Percentiles rank a stretch among this genome's conserved stretches.
Conservation (phyloP, 1,140 invertebrate genomes). For the Atopsyche davidsoni region DNA sequence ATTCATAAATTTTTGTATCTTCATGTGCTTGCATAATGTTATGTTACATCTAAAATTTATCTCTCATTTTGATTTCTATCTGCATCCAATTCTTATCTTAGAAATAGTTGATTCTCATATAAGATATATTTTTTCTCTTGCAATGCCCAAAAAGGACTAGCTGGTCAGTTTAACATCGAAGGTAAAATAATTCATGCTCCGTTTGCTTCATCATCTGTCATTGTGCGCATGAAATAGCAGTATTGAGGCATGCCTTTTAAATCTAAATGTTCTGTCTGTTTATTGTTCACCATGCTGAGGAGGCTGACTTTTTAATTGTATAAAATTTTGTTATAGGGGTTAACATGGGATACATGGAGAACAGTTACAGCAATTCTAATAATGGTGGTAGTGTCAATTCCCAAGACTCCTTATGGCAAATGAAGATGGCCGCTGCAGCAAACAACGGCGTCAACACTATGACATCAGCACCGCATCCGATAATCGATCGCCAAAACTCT, state of each 20-base stretch:
- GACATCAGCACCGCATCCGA: slow-evolving; percentile 48
- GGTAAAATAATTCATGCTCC: slow-evolving; percentile 34
- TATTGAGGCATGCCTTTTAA: background rate
- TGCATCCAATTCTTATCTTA: too few species aligned
- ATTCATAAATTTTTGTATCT: too few species aligned
- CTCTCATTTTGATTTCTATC: too few species aligned
- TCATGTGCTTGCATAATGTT: too few species aligned
- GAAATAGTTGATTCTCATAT: too few species aligned
- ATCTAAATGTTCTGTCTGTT: too few species aligned
- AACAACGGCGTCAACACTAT: slow-evolving; percentile 54
- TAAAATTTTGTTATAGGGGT: slow-evolving; percentile 53
- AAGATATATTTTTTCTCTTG: slow-evolving; percentile 35
- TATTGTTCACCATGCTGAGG: slow-evolving; percentile 9
- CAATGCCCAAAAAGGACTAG: slow-evolving; percentile 42
- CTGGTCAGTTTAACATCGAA: slow-evolving; percentile 36
- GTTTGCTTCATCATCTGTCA: slow-evolving; percentile 27
- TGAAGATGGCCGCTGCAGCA: slow-evolving; percentile 74
- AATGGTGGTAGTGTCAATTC: slow-evolving; percentile 90
- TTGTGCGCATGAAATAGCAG: slow-evolving; percentile 26
- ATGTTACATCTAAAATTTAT: too few species aligned
- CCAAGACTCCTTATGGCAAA: slow-evolving; percentile 91
- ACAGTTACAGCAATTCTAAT: slow-evolving; percentile 87
- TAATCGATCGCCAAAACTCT: slow-evolving; percentile 56
- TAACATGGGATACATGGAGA: slow-evolving; percentile 84
- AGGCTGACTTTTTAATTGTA: too few species aligned